Evolutionary conservation across 2,888 invertebrate species (phyloP), one percentile per base, ranked within the genome.

Genomic region (Malthinus seriepunctatus): DNA sequence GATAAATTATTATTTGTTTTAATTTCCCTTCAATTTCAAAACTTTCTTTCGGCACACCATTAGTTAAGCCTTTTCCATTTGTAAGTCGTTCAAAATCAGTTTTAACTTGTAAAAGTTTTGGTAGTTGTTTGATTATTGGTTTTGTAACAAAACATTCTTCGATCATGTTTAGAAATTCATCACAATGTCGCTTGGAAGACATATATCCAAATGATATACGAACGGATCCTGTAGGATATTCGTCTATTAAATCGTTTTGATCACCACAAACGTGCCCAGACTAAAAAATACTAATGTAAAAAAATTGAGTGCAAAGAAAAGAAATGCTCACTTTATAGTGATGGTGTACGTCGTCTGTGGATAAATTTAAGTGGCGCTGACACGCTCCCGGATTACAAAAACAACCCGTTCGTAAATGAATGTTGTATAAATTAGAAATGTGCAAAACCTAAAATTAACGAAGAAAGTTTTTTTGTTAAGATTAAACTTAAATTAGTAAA

Each of bases 371-470:
- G 71, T 91, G 90, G 47, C 87, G 80, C 75, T 95, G 93, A 74
- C 97, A 97, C 1, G 96, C 91, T 9, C 97, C 98, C 1, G 95
- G 90, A 80, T 98, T 98, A 77, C 98, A 98, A 76, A 97, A 95
- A 75, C 97, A 97, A 0, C 98, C 98, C 1, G 95, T 95, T 63
- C 98, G 84, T 37, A 98, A 76, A 67, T 89, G 88, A 49, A 98
- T 89, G 68, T 89, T 88, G 74, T 93, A 89, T 51, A 96, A 80
- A 66, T 93, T 89, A 0, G 95, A 91, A 82, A 97, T 87, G 71
- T 94, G 91, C 71, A 93, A 87, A 58, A 97, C 91, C 90, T 93
- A 78, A 56, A 80, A 72, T 42, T 5, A 51, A 65, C 42, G 14
- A 51, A 46, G 8, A 51, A n/a, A 49, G 6, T 3, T 48, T 6